Evolutionary conservation across 30 jellyfish, hydroid and myxozoan genomes (phyloP).

Genomic region (Pseudorhiza aurosa): DNA sequence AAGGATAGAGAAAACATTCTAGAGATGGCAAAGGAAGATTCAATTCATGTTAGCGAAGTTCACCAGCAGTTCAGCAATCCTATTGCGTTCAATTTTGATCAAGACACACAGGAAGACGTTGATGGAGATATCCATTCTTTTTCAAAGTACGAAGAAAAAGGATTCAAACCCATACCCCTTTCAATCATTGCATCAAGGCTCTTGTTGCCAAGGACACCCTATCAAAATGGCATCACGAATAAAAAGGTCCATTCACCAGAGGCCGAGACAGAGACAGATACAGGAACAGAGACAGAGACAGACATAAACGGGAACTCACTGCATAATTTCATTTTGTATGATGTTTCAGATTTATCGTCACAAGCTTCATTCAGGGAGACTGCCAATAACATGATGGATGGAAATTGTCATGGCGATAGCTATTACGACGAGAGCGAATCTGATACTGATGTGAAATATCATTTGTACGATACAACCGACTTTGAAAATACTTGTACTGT

Average conservation of each 20-base stretch:
- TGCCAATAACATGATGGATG: background rate
- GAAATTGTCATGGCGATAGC: background rate
- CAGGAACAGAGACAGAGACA: background rate
- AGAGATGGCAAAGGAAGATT: background rate
- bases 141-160: too few relatives aligned
- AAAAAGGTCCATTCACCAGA: background rate
- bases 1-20: background rate
- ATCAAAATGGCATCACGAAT: background rate
- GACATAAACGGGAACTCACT: background rate
- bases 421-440: slow-evolving; percentile 16
- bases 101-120: too few relatives aligned
- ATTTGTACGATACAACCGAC: slow-evolving; percentile 29
- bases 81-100: too few relatives aligned
- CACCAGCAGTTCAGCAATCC: background rate
- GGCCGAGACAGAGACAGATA: background rate
- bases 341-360: slow-evolving; percentile 15
- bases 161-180: too few relatives aligned
- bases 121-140: too few relatives aligned
- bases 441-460: slow-evolving; percentile 4
- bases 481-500: background rate
- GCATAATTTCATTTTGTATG: background rate
- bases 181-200: slow-evolving; percentile 8
- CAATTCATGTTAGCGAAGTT: background rate
- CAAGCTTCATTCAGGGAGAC: background rate
- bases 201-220: slow-evolving; percentile 17